Conservation (phyloP, 2,888 invertebrate genomes). For the Drosophila falleni region DNA sequence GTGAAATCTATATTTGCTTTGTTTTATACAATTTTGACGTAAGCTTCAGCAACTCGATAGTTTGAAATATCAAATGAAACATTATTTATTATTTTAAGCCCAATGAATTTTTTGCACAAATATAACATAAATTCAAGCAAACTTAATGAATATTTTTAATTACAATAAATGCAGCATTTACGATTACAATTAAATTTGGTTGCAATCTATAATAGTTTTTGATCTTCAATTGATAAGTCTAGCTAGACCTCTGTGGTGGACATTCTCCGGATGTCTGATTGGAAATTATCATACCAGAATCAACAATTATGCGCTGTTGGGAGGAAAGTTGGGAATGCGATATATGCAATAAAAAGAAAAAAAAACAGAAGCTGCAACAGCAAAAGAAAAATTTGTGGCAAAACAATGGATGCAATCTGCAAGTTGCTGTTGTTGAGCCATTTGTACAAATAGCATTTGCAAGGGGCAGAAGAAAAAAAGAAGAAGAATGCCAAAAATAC, state of each 20-base stretch:
- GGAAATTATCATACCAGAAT: constrained; percentile 71
- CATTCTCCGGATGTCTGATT: constrained; percentile 55
- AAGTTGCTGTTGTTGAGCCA: constrained; percentile 44
- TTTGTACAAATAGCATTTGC: constrained; percentile 68
- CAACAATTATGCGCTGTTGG: constrained; percentile 67
- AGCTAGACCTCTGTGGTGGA: constrained; percentile 10
- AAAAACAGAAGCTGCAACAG: constrained; percentile 53
- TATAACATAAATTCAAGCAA: too few species aligned
- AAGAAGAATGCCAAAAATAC: constrained; percentile 73
- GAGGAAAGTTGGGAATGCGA: constrained; percentile 47
- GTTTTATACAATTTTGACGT: too few species aligned
- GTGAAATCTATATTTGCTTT: too few species aligned
- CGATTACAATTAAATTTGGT: too few species aligned
- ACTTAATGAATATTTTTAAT: too few species aligned
- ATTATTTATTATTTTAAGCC: too few species aligned
- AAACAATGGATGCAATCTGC: constrained; percentile 41
- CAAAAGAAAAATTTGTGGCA: constrained; percentile 24
- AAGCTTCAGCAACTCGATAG: too few species aligned
- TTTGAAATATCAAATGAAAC: too few species aligned
- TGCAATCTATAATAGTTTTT: too few species aligned
- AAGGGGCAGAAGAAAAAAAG: constrained; percentile 40
- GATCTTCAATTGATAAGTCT: not conserved
- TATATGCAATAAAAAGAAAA: constrained; percentile 47
- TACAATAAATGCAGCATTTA: too few species aligned
- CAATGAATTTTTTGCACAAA: too few species aligned